Evolutionary conservation across 2,797 vertebrate species (phyloP).

Genomic region (Apogon hyalosoma): DNA sequence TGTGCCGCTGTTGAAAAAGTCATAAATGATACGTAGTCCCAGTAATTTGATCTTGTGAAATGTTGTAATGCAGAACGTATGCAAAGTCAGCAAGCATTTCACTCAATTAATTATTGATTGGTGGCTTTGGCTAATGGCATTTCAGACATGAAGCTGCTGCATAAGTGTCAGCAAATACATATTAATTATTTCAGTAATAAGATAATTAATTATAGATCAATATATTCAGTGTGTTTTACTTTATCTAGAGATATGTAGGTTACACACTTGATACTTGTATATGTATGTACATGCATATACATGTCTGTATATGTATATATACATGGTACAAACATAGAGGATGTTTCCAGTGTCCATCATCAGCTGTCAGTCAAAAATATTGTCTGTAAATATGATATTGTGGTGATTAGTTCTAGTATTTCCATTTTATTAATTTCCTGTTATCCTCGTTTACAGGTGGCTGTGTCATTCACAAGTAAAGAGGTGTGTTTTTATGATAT

Average conservation of each 20-base stretch:
- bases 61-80: slow-evolving; percentile 19
- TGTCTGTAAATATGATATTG: slow-evolving; percentile 2
- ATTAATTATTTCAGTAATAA: slow-evolving; percentile 22
- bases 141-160: slow-evolving; percentile 31
- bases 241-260: slow-evolving; percentile 32
- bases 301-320: neutral
- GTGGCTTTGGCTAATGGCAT: slow-evolving; percentile 38
- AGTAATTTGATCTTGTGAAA: slow-evolving; percentile 28
- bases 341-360: neutral
- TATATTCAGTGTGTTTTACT: slow-evolving; percentile 34
- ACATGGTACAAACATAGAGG: no score
- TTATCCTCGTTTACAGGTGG: slow-evolving; percentile 72
- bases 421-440: neutral
- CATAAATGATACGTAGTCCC: slow-evolving; percentile 21
- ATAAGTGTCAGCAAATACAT: slow-evolving; percentile 48
- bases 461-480: slow-evolving; percentile 87
- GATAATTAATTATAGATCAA: slow-evolving; percentile 51
- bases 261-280: slow-evolving; percentile 14
- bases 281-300: neutral
- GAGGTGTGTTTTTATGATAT: slow-evolving; percentile 89
- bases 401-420: neutral
- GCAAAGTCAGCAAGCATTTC: slow-evolving; percentile 45
- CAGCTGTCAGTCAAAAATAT: slow-evolving; percentile 4
- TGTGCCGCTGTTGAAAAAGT: no score
- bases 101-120: slow-evolving; percentile 54